phyloP scores from a whole-genome alignment of 2,113 vertebrate species.

The Neoarius graeffei region DNA sequence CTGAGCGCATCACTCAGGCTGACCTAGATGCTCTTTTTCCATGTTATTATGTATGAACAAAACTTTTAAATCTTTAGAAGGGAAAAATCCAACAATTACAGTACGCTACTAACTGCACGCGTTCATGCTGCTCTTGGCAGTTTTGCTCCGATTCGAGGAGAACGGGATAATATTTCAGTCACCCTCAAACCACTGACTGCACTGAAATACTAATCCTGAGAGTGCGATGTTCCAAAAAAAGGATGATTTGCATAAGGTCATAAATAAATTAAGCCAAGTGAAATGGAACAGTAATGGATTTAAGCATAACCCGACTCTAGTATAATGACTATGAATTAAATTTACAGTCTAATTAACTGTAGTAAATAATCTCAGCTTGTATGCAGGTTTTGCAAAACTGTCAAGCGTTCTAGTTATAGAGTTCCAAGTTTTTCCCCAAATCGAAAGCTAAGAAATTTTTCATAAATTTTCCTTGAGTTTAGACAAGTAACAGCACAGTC shows the following conservation, averaged over 20 bases:
- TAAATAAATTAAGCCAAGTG: constrained; percentile 44
- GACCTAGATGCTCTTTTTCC: constrained; percentile 5
- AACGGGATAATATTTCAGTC: constrained; percentile 24
- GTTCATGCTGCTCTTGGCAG: constrained; percentile 13
- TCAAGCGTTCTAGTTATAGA: background rate
- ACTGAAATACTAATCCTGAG: constrained; percentile 36
- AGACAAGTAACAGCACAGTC: background rate
- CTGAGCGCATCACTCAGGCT: constrained; percentile 1
- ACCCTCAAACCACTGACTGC: constrained; percentile 13
- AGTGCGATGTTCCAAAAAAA: constrained; percentile 16
- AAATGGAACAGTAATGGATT: constrained; percentile 29
- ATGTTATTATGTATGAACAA: background rate
- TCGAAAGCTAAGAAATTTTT: background rate
- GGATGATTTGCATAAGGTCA: constrained; percentile 30
- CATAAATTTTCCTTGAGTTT: background rate
- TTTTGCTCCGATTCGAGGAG: constrained; percentile 22
- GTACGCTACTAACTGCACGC: background rate
- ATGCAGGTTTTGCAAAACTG: background rate
- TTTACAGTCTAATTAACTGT: constrained; percentile 9
- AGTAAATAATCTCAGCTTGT: background rate
- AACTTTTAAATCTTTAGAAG: background rate
- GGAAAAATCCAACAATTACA: background rate
- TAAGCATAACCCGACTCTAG: constrained; percentile 2
- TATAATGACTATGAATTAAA: constrained; percentile 24
- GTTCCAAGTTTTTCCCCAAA: background rate